Evolutionary conservation across 1,140 invertebrate species (phyloP).

Genomic region (Danaus melanippus): DNA sequence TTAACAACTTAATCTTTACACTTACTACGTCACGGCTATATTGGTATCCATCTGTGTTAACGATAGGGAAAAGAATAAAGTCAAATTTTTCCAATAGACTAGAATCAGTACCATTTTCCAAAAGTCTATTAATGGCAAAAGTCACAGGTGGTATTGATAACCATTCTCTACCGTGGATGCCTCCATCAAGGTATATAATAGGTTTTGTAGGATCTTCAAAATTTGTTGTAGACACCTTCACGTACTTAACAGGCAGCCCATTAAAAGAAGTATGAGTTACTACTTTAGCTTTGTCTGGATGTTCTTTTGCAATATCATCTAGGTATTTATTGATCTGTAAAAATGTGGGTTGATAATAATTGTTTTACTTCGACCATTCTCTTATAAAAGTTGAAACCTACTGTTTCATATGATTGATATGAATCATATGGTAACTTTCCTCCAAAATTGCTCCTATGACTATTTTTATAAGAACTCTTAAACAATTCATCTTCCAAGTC

Average conservation of each 20-base stretch:
- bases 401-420: constrained; percentile 4
- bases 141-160: constrained; percentile 74
- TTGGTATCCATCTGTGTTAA: constrained; percentile 73
- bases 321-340: constrained; percentile 69
- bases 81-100: constrained; percentile 57
- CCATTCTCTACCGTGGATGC: constrained; percentile 78
- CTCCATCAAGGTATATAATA: constrained; percentile 25
- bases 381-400: not conserved
- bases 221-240: constrained; percentile 70
- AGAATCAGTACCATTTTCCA: constrained; percentile 71
- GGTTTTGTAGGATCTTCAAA: constrained; percentile 57
- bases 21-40: constrained; percentile 36
- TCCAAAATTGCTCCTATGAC: constrained; percentile 7
- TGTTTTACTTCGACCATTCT: too few species aligned
- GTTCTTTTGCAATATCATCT: constrained; percentile 51
- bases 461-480: constrained; percentile 24
- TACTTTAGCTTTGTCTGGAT: constrained; percentile 53
- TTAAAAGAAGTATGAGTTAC: constrained; percentile 52
- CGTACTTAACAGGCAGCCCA: constrained; percentile 66
- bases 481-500: constrained; percentile 74
- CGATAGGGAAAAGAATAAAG: constrained; percentile 68
- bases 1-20: not conserved
- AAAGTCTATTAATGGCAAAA: constrained; percentile 77
- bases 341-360: not conserved
- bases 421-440: constrained; percentile 8